These are phyloP conservation scores for Platygyra sinensis DNA, from an alignment of 64 coral and sea anemone genomes.

Conservation along the genomic window DNA sequence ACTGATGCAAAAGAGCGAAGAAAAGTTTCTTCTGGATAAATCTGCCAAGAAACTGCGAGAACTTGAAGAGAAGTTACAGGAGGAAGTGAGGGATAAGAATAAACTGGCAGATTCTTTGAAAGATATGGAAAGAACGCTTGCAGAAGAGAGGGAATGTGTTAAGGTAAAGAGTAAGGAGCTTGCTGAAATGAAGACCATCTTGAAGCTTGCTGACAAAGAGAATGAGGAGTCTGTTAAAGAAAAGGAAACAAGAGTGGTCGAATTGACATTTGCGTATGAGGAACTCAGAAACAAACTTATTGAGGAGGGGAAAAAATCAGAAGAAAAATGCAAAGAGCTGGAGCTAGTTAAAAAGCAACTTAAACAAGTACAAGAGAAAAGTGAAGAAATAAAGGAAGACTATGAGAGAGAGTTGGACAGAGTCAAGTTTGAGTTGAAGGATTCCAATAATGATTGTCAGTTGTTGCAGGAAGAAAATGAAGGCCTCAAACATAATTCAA, in stretches of 20 bases:
- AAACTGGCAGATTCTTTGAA: not conserved
- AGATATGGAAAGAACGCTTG: not conserved
- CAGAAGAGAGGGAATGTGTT: conserved; percentile 1
- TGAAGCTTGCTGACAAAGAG: not conserved
- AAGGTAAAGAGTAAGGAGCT: conserved; percentile 20
- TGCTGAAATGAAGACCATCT: conserved; percentile 18
- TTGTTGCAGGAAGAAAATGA: conserved; percentile 15
- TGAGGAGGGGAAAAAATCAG: not conserved
- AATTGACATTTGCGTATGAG: conserved; percentile 29
- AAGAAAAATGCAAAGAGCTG: conserved; percentile 37
- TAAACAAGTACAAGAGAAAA: conserved; percentile 10
- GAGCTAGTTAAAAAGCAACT: conserved; percentile 9
- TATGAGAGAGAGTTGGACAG: conserved; percentile 39
- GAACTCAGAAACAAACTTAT: conserved; percentile 18
- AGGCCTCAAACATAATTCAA: not conserved
- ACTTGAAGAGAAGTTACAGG: conserved; percentile 5
- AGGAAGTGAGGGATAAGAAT: conserved; percentile 6
- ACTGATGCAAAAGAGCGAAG: conserved; percentile 10
- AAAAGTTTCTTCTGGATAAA: conserved; percentile 30
- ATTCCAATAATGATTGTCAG: conserved; percentile 26
- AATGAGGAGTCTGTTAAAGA: not conserved
- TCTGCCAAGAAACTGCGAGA: conserved; percentile 12
- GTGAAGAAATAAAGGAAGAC: conserved; percentile 14
- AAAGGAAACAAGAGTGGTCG: conserved; percentile 10
- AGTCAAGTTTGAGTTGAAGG: conserved; percentile 8